These are phyloP conservation scores for Lates calcarifer DNA, from an alignment of 2,113 vertebrate species.

Conservation along the genomic window DNA sequence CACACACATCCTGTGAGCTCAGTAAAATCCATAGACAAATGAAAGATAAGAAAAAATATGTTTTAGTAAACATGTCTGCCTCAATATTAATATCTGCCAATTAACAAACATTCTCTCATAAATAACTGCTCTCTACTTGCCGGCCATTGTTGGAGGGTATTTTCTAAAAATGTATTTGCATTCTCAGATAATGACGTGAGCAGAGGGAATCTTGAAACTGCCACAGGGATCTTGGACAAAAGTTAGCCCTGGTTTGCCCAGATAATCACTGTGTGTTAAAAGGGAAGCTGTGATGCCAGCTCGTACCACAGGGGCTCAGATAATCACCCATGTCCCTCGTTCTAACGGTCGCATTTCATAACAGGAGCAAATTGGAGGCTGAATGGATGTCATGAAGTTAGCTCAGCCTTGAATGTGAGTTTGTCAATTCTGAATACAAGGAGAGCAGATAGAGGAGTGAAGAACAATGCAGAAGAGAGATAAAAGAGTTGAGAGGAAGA, in stretches of 20 bases:
- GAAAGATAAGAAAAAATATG: neutral
- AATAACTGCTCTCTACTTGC: neutral
- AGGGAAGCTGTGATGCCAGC: neutral
- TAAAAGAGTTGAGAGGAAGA: neutral
- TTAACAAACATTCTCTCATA: neutral
- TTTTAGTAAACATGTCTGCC: neutral
- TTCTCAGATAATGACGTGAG: slow-evolving; percentile 25
- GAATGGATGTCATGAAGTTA: slow-evolving; percentile 21
- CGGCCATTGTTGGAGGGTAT: neutral
- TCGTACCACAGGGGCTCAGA: slow-evolving; percentile 10
- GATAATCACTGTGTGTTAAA: slow-evolving; percentile 27
- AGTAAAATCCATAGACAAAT: neutral
- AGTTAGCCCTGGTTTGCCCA: slow-evolving; percentile 10
- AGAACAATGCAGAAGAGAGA: neutral
- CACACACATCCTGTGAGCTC: neutral
- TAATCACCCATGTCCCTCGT: neutral
- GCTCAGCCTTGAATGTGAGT: neutral
- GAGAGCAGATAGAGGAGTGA: neutral
- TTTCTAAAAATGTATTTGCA: neutral
- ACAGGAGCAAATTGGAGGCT: slow-evolving; percentile 10
- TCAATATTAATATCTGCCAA: neutral
- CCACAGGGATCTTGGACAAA: neutral
- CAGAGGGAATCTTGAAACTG: neutral
- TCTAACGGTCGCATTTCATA: slow-evolving; percentile 16
- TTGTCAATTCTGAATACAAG: neutral